Evolutionary conservation across 1,140 invertebrate species (phyloP), one percentile per base, ranked within the genome.

Genomic region (Apis dorsata): DNA sequence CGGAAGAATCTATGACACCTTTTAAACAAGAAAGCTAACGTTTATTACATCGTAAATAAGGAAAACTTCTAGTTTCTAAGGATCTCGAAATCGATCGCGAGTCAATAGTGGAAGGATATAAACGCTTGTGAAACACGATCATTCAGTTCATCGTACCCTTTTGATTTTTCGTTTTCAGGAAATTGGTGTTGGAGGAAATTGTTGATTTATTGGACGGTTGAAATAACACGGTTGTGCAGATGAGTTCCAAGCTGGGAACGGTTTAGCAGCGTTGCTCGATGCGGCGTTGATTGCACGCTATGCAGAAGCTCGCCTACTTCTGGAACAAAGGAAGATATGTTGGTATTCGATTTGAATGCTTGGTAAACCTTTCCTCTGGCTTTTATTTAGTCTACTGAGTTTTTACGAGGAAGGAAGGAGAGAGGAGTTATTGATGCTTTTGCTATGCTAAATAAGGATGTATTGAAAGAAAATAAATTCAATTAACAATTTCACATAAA

Each of bases 41-140:
- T 78, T 81, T 78, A 77, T 84, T 55, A 65, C 70, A 44, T 79
- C 74, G 44, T 87, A 86, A 84, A 84, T 78, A 81, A 71, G 87
- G 63, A 13, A 59, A 81, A 74, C 63, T 68, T 34, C 62, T 59
- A 51, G 28, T 9, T 11, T 21, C 19, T 19, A 0, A 19, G 53
- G 17, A 71, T 34, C 55, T 24, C n/a, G 60, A n/a, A 17, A 19
- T 28, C 68, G 59, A 80, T 70, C 15, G 51, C 19, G 62, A 63
- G 5, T 28, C 62, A 24, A 17, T 7, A 57, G 55, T 15, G 24
- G 13, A 15, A 62, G 12, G 11, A 51, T 7, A 53, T 70, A 53
- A 44, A 69, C 21, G 65, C 17, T 21, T 1, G 51, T 1, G 51
- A 55, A 19, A 72, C 24, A 10, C n/a, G 51, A 55, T 19, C 70